Percentiles rank a stretch among this genome's conserved stretches.
Conservation (phyloP, 2,113 vertebrate genomes). For the Phasianus colchicus region DNA sequence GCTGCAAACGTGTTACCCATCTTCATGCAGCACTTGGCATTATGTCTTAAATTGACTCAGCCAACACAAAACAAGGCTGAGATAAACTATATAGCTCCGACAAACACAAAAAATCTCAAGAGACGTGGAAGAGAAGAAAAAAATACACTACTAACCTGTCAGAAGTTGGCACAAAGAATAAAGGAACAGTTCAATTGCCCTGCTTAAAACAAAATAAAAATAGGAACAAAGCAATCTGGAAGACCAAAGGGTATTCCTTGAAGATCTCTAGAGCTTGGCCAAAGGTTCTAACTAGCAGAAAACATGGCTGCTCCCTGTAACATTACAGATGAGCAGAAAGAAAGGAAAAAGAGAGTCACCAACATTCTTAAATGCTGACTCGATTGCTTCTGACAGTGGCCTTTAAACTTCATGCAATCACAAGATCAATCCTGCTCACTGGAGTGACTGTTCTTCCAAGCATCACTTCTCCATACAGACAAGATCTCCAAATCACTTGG, state of each 20-base stretch:
- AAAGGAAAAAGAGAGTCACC: neutral
- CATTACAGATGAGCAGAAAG: neutral
- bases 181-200: neutral
- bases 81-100: neutral
- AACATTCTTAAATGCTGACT: neutral
- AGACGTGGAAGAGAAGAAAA: neutral
- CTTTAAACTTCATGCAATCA: neutral
- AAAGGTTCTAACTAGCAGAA: neutral
- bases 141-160: neutral
- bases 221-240: neutral
- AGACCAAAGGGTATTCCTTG: neutral
- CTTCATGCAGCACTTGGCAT: neutral
- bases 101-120: neutral
- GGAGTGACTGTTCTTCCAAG: neutral
- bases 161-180: constrained; percentile 2
- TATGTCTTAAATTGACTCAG: neutral
- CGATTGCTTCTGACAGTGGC: neutral
- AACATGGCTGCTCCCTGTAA: neutral
- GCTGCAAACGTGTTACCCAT: neutral
- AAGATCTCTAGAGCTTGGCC: neutral
- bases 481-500: neutral
- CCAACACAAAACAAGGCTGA: neutral
- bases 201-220: neutral
- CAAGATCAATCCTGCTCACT: neutral
- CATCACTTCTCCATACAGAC: neutral